Evolutionary conservation across 2,113 vertebrate genomes (phyloP), one percentile per base, ranked within the genome.

Genomic region (Quiscalus mexicanus): DNA sequence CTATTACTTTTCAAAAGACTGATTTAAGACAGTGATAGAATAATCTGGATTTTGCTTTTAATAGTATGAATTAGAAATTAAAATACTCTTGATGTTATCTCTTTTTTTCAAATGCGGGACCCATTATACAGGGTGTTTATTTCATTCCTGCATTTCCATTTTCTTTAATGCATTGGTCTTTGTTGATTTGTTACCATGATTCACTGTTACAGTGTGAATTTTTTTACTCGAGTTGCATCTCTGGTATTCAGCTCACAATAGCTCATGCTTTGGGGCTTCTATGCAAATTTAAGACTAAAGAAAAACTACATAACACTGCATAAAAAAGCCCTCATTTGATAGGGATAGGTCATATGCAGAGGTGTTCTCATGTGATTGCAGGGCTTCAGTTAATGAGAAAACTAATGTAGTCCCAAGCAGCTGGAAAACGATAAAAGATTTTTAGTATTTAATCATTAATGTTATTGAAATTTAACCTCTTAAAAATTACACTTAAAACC

Each of bases 61-160:
- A 53, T 92, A 82, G 17, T 56, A 21, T 47, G 63, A 91, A 28
- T 79, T 89, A 44, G 45, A 81, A 70, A 67, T 79, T 37, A 52
- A 87, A 80, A 67, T n/a, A 35, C 1, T 3, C 18, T 76, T 87
- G 53, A 16, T 62, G 18, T 49, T 71, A 53, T 8, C 21, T 89
- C 21, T 58, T 31, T 64, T 64, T 74, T 81, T 90, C 14, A 75
- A 89, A 44, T 68, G 62, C 68, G 68, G 53, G 55, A 39, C 69
- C 68, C 25, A 52, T 87, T 77, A 41, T 56, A 63, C 7, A 59
- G 71, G 35, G 44, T 95, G 37, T 78, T 83, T 60, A 65, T 89
- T 86, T 88, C 63, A 85, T 22, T 63, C 88, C 79, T 96, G 83
- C 31, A 70, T 93, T 95, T 92, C 60, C 2, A 1, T 91, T 93